phyloP scores from a whole-genome alignment of 2,888 invertebrate genomes.

The Druceiella hillmani region DNA sequence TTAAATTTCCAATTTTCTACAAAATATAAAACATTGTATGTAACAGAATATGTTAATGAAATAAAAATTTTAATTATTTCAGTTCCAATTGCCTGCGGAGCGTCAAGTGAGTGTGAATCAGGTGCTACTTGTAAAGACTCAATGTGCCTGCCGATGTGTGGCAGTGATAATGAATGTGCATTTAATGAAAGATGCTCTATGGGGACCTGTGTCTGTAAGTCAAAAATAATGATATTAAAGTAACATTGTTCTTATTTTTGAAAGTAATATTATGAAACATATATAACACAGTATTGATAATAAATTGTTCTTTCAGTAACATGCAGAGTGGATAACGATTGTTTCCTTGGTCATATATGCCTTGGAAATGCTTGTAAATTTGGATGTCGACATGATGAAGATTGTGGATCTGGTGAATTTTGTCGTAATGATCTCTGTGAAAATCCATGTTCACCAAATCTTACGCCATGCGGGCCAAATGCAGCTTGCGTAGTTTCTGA shows the following conservation, averaged over 20 bases:
- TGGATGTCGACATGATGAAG: conserved; percentile 82
- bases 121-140: conserved; percentile 73
- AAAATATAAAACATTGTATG: too few species aligned
- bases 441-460: conserved; percentile 62
- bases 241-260: not conserved
- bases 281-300: conserved; percentile 10
- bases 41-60: conserved; percentile 10
- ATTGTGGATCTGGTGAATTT: conserved; percentile 79
- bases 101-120: conserved; percentile 63
- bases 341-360: conserved; percentile 88
- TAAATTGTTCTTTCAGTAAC: conserved; percentile 54
- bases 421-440: conserved; percentile 76
- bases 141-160: conserved; percentile 75
- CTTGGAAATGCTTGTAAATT: conserved; percentile 78
- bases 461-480: conserved; percentile 80
- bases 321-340: conserved; percentile 87
- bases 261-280: conserved; percentile 6
- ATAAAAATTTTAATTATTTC: conserved; percentile 26
- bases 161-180: conserved; percentile 75
- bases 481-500: conserved; percentile 75
- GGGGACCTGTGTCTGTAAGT: conserved; percentile 74
- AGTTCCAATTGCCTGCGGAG: conserved; percentile 75
- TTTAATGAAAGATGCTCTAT: conserved; percentile 83
- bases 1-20: too few species aligned
- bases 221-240: not conserved